phyloP scores from a whole-genome alignment of 2,888 invertebrate species.

The Conus canariensis region DNA sequence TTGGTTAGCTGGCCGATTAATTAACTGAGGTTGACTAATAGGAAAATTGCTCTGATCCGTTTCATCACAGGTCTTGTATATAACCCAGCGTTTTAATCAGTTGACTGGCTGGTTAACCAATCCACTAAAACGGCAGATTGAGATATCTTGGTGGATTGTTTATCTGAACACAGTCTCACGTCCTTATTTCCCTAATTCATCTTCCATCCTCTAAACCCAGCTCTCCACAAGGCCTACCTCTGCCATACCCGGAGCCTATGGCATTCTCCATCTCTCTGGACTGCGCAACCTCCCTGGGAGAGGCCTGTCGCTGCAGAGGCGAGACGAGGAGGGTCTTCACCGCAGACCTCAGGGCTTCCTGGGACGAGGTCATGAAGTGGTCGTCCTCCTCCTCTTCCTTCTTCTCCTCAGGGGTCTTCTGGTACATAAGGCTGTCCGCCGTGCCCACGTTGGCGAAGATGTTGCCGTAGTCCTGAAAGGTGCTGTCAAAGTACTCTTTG shows the following conservation, averaged over 20 bases:
- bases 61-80: too few species aligned
- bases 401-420: background rate
- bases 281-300: background rate
- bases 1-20: too few species aligned
- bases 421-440: background rate
- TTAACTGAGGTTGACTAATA: too few species aligned
- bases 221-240: background rate
- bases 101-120: too few species aligned
- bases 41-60: too few species aligned
- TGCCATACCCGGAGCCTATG: background rate
- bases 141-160: too few species aligned
- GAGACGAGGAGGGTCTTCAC: background rate
- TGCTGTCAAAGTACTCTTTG: constrained; percentile 28
- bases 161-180: too few species aligned
- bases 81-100: too few species aligned
- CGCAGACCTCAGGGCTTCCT: background rate
- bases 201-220: too few species aligned
- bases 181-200: too few species aligned
- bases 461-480: background rate
- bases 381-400: background rate
- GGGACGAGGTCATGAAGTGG: background rate
- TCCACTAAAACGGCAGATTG: too few species aligned
- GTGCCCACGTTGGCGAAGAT: constrained; percentile 7
- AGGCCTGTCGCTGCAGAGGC: background rate
- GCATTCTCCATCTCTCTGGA: too few species aligned